Base-by-base conservation (phyloP, 2,797 vertebrate species). In the Typhlichthys eigenmanni region DNA sequence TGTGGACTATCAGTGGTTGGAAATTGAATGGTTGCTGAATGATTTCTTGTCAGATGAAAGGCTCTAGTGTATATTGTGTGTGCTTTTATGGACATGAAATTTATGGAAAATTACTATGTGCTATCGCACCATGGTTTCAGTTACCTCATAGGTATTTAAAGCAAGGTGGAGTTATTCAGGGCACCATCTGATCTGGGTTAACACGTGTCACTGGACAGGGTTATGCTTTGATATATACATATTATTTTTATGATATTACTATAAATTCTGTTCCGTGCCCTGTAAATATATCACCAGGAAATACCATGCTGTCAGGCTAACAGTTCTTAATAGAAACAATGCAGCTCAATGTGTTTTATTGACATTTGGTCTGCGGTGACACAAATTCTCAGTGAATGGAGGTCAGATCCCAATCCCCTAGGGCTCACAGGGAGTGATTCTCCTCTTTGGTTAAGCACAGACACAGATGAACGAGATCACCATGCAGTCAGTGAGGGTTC, bases 311-410 rank as follows among this genome's bases (percentile, higher is more conserved):
- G 69, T 81, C 74, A 62, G 69, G 80, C 73, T 81, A 80, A 80
- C 72, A 65, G 65, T 69, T 66, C 68, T 74, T 74, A 75, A 72
- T 66, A 78, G 72, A 75, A 85, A 85, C 78, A 85, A 75, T 71
- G 72, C 56, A 51, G 74, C 69, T 78, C 72, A 68, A 82, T 86
- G 17, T 74, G 82, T 85, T 79, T 58, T 79, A 90, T 85, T 84
- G 85, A 90, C 86, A 80, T 64, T 71, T 79, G 55, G 60, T 68
- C 67, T 58, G 72, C 62, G 47, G 60, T 51, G 72, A 71, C 64
- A 79, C 68, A 81, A 78, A 68, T 14, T 19, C 67, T 38, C 65
- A 58, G 29, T 59, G 58, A 79, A 80, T 58, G 63, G 66, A 19
- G 70, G 71, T 83, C 74, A 76, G 62, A 74, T 75, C 17, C 74